Evolutionary conservation across 2,888 invertebrate genomes (phyloP).

Genomic region (Camponotus fellah): DNA sequence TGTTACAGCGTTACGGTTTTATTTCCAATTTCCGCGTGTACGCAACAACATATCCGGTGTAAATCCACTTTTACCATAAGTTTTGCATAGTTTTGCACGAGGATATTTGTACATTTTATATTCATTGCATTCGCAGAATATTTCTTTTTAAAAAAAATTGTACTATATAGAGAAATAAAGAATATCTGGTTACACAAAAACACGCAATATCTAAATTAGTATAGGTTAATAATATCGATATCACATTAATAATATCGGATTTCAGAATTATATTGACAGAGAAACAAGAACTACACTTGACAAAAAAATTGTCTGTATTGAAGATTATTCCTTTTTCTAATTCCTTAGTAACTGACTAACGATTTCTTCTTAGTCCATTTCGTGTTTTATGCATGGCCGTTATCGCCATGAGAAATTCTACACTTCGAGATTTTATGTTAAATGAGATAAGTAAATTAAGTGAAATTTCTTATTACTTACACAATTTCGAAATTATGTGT

Average conservation of each 20-base stretch:
- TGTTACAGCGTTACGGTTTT: constrained; percentile 34
- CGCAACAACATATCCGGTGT: constrained; percentile 27
- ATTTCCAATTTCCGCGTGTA: constrained; percentile 45
- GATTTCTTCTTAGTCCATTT: constrained; percentile 23
- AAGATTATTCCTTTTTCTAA: not conserved
- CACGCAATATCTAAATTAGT: not conserved
- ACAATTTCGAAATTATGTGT: not conserved
- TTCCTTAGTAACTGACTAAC: not conserved
- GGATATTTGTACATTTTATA: constrained; percentile 20
- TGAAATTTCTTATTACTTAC: not conserved
- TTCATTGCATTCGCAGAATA: not conserved
- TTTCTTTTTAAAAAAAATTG: not conserved
- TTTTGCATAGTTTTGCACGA: constrained; percentile 36
- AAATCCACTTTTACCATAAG: constrained; percentile 36
- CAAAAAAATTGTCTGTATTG: not conserved
- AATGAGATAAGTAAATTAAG: not conserved
- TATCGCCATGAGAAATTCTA: constrained; percentile 24
- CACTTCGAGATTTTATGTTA: not conserved
- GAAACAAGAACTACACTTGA: constrained; percentile 3
- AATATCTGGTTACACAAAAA: constrained; percentile 3
- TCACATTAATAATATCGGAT: not conserved
- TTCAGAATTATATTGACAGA: not conserved
- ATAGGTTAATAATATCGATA: not conserved
- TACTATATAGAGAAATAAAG: not conserved
- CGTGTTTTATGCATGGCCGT: constrained; percentile 34